Evolutionary conservation across 2,888 invertebrate species (phyloP), one percentile per base, ranked within the genome.

Genomic region (Drosophila picticornis): DNA sequence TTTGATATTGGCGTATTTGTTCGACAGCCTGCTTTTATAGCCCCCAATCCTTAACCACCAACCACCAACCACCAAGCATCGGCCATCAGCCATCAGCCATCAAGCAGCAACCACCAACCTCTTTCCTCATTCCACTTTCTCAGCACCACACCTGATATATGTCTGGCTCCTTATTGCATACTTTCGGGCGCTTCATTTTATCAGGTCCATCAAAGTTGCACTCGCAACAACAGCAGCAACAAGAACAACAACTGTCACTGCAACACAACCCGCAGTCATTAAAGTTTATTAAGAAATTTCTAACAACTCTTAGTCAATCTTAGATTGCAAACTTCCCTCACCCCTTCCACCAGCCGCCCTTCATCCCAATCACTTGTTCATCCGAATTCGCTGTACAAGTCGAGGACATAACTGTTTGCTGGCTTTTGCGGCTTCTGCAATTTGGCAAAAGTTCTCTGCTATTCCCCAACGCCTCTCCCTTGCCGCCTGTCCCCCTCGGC

Each of bases 221-320:
- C 56, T 72, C 16, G n/a, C 58, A 31, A 31, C 58, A 58, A 34
- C 25, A 31, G 22, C 16, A 4, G 4, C 32, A 56, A 46, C 57
- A 66, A 65, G 27, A 34, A 34, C 34, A 34, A 19, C 61, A 71
- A 58, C 67, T 76, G 72, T 72, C 77, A 69, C 27, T 61, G 63
- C 80, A 68, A 76, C 85, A 80, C 85, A 78, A 77, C 77, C 89
- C 84, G 88, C 85, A 86, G 81, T 82, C 90, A 89, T 86, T 86
- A 87, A 86, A 86, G 80, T 86, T 86, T 89, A 89, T 86, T 87
- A 86, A 84, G 85, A 89, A 87, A 82, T 75, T 81, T 76, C 16
- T 73, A 70, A 69, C 69, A 80, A 84, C 75, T 83, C 67, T 71
- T 61, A 70, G 61, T 78, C 64, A 70, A 80, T 75, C 72, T 67